Base-by-base conservation (phyloP, 2,113 vertebrate species). In the Peucedramus taeniatus region DNA sequence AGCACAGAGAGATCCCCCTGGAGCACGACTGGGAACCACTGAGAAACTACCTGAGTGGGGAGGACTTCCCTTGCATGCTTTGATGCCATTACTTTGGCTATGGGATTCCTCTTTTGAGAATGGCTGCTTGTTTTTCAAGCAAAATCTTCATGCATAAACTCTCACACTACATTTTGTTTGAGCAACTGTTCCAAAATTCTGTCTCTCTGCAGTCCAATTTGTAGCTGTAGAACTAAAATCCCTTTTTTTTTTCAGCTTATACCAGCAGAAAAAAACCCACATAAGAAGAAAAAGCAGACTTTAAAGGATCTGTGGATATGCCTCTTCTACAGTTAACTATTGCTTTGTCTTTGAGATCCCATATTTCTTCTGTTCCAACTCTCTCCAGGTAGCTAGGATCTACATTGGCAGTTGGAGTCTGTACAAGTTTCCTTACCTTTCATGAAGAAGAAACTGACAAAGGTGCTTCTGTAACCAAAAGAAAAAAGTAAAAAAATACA, bases 1-100 rank as follows among this genome's bases (percentile, higher is more conserved):
- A 71, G 8, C 31, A n/a, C 1, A 0, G 31, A 37, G 28, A 21
- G 3, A 31, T 31, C 50, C 8, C 51, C 4, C 15, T 47, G 33
- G 5, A 15, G 5, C 11, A 27, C 1, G 3, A 7, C 7, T 0
- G 0, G 19, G 64, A 72, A 10, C 2, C 16, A 7, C 1, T 1
- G 14, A 53, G 40, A 18, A 1, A 1, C 21, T 53, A 42, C 18
- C 28, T 0, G 0, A 39, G 7, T 0, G 2, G 7, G 18, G 5
- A n/a, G 3, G 9, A 49, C 4, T 16, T 68, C 12, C 17, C 12
- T 6, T 18, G 20, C 14, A 11, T 24, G 22, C 5, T 53, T 49
- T 50, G 37, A 28, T 39, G 19, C 9, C 1, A 6, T 68, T 30
- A 27, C 17, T 47, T 61, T 31, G 40, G 12, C 35, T 66, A 4